Conservation (phyloP, 2,888 invertebrate genomes). For the Digitonthophagus gazella region DNA sequence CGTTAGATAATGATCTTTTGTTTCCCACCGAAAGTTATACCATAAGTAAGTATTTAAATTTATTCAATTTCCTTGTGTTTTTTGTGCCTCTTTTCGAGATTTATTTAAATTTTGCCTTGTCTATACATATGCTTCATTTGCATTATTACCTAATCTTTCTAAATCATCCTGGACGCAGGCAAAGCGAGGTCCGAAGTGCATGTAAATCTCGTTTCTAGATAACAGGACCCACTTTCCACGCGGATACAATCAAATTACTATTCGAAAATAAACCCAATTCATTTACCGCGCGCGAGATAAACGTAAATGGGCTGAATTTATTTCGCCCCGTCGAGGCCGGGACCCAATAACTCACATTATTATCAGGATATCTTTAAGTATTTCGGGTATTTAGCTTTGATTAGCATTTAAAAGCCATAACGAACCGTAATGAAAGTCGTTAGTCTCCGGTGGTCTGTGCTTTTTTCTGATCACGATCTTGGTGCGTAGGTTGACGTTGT, state of each 20-base stretch:
- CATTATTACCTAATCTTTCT: constrained; percentile 15
- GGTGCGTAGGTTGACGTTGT: constrained; percentile 12
- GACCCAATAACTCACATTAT: constrained; percentile 8
- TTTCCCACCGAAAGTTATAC: not conserved
- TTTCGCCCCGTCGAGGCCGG: constrained; percentile 8
- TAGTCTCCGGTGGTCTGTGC: constrained; percentile 12
- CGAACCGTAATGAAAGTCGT: constrained; percentile 13
- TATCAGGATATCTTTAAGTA: constrained; percentile 15
- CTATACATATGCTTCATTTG: constrained; percentile 12
- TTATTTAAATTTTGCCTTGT: constrained; percentile 6
- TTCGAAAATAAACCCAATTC: constrained; percentile 2
- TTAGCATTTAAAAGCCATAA: constrained; percentile 22
- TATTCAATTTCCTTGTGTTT: not conserved
- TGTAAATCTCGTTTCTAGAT: constrained; percentile 11
- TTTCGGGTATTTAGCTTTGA: constrained; percentile 16
- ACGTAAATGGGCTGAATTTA: constrained; percentile 11
- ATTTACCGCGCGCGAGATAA: not conserved
- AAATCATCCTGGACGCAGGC: constrained; percentile 1
- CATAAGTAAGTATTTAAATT: not conserved
- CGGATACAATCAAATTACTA: not conserved
- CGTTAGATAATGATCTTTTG: not conserved
- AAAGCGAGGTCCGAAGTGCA: not conserved
- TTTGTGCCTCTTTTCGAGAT: constrained; percentile 5
- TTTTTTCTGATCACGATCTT: constrained; percentile 2
- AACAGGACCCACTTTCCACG: constrained; percentile 2